A percentile compares a stretch with the other conserved stretches of the same genome.
phyloP scores from a whole-genome alignment of 2,113 vertebrate genomes.

The Lycaon pictus region DNA sequence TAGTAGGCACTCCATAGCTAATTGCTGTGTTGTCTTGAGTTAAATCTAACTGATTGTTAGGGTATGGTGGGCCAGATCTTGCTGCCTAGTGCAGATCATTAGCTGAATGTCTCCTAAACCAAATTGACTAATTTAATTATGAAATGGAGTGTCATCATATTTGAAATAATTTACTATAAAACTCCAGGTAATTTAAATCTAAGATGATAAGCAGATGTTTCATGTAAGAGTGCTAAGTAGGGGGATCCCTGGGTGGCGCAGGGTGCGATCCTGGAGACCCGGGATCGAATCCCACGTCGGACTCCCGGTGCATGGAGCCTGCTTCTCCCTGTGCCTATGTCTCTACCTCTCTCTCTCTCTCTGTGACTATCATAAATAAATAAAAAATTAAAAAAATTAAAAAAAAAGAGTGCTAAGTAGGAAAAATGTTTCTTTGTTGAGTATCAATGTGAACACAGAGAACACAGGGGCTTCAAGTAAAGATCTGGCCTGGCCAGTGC shows the following conservation, averaged over 20 bases:
- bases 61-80: not conserved
- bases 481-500: not conserved
- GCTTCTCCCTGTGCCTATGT: too few relatives aligned
- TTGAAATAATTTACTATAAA: conserved; percentile 58
- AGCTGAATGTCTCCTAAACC: conserved; percentile 36
- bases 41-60: conserved; percentile 12
- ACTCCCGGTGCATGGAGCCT: too few relatives aligned
- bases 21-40: not conserved
- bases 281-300: too few relatives aligned
- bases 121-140: conserved; percentile 58
- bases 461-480: not conserved
- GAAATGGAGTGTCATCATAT: conserved; percentile 8
- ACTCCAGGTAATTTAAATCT: conserved; percentile 48
- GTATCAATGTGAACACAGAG: not conserved
- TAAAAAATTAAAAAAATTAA: too few relatives aligned
- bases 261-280: too few relatives aligned
- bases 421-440: not conserved
- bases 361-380: too few relatives aligned
- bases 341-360: too few relatives aligned
- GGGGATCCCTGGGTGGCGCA: too few relatives aligned
- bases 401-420: not conserved
- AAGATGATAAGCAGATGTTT: conserved; percentile 42
- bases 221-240: not conserved
- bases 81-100: not conserved
- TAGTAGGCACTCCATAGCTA: not conserved